A percentile compares a stretch with the other conserved stretches of the same genome.
These are phyloP conservation scores for Drosophila bipectinata DNA, from an alignment of 1,140 invertebrate genomes.

Conservation along the genomic window DNA sequence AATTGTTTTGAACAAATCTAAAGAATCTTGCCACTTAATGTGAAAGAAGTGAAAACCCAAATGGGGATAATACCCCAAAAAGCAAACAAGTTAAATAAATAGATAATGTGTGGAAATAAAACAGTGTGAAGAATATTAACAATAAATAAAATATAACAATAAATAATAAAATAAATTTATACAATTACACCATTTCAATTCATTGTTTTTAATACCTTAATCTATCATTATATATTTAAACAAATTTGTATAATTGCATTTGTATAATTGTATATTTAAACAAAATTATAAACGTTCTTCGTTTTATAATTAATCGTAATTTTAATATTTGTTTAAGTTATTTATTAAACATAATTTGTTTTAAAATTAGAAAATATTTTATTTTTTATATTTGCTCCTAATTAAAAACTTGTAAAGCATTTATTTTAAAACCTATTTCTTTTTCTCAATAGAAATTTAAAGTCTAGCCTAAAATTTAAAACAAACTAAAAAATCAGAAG, in stretches of 20 bases:
- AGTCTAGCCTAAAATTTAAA: neutral
- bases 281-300: no score
- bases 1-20: constrained; percentile 3
- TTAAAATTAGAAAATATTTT: no score
- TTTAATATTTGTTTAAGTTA: no score
- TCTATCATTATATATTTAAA: no score
- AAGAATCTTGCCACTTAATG: constrained; percentile 8
- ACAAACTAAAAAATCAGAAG: constrained; percentile 1
- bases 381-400: no score
- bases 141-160: constrained; percentile 2
- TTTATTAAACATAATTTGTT: no score
- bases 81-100: neutral
- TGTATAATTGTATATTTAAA: no score
- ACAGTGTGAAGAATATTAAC: constrained; percentile 17
- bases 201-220: no score
- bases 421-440: neutral
- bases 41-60: constrained; percentile 13
- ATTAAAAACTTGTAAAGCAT: no score
- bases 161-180: neutral
- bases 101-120: constrained; percentile 11
- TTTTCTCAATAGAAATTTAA: constrained; percentile 20
- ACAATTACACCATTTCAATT: no score
- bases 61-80: neutral
- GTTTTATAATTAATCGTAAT: no score
- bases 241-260: no score